Evolutionary conservation across 2,797 vertebrate species (phyloP).

Genomic region (Sciurus vulgaris): DNA sequence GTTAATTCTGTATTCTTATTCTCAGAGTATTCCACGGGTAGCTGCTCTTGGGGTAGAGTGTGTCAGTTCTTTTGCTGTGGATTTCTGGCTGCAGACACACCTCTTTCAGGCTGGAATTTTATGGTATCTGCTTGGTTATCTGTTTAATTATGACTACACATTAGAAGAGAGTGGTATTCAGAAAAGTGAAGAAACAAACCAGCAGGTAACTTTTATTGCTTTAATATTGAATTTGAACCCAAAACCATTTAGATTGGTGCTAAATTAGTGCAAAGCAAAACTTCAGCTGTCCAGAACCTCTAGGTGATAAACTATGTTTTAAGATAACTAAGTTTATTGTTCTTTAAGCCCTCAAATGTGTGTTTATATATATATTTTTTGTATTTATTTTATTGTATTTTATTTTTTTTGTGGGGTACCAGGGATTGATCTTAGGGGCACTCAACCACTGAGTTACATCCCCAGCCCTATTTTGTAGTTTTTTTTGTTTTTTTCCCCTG

Average conservation of each 20-base stretch:
- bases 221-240: conserved; percentile 30
- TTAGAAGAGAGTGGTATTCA: conserved; percentile 98
- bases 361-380: no score
- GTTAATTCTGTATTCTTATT: conserved; percentile 21
- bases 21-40: conserved; percentile 94
- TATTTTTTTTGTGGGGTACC: no score
- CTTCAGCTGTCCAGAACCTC: not conserved
- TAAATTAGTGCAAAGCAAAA: conserved; percentile 4
- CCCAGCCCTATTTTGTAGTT: no score
- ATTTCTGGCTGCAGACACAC: conserved; percentile 98
- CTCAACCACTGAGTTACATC: no score
- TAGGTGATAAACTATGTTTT: not conserved
- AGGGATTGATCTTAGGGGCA: no score
- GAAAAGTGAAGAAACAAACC: conserved; percentile 97
- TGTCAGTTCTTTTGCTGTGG: conserved; percentile 97
- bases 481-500: no score
- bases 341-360: not conserved
- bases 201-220: conserved; percentile 90
- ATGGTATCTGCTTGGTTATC: conserved; percentile 96
- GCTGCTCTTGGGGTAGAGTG: conserved; percentile 95
- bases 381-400: no score
- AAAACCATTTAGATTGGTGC: not conserved
- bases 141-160: conserved; percentile 99
- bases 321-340: not conserved
- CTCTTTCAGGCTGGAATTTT: conserved; percentile 97